phyloP scores from a whole-genome alignment of 2,888 invertebrate genomes.

The Melieria picta region DNA sequence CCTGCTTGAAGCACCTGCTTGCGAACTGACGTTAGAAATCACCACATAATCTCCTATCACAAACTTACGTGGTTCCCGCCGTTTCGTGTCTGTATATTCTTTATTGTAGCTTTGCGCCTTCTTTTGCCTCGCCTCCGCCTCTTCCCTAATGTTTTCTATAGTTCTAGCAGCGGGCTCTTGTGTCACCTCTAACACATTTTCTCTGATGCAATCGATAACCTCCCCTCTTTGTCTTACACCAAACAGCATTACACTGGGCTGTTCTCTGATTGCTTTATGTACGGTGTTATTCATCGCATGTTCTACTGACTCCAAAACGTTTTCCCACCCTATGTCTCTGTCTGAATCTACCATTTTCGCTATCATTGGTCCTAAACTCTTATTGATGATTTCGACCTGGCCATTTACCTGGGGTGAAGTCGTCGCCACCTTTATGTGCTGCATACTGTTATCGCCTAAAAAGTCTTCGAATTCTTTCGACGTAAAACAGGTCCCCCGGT shows the following conservation, averaged over 20 bases:
- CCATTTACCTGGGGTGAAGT: slow-evolving; percentile 9
- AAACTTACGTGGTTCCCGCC: slow-evolving; percentile 17
- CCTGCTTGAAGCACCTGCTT: slow-evolving; percentile 27
- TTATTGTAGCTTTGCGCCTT: slow-evolving; percentile 28
- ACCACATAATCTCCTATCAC: slow-evolving; percentile 29
- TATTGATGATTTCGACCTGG: slow-evolving; percentile 7
- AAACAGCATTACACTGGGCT: background rate
- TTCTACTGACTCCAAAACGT: background rate
- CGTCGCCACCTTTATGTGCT: slow-evolving; percentile 6
- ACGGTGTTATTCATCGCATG: background rate
- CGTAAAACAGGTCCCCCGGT: slow-evolving; percentile 15
- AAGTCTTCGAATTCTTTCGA: slow-evolving; percentile 9
- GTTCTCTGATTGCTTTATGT: background rate
- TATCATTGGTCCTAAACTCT: slow-evolving; percentile 1
- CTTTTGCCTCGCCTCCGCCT: slow-evolving; percentile 12
- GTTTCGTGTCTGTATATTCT: slow-evolving; percentile 16
- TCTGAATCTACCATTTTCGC: slow-evolving; percentile 1
- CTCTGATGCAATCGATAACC: background rate
- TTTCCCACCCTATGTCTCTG: background rate
- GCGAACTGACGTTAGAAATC: slow-evolving; percentile 26
- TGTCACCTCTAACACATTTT: background rate
- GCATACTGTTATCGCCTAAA: background rate
- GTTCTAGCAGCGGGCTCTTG: background rate
- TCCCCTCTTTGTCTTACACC: background rate
- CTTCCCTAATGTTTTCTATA: slow-evolving; percentile 12